These are phyloP conservation scores for Tragopan temminckii DNA, from an alignment of 2,797 vertebrate genomes.

Conservation along the genomic window DNA sequence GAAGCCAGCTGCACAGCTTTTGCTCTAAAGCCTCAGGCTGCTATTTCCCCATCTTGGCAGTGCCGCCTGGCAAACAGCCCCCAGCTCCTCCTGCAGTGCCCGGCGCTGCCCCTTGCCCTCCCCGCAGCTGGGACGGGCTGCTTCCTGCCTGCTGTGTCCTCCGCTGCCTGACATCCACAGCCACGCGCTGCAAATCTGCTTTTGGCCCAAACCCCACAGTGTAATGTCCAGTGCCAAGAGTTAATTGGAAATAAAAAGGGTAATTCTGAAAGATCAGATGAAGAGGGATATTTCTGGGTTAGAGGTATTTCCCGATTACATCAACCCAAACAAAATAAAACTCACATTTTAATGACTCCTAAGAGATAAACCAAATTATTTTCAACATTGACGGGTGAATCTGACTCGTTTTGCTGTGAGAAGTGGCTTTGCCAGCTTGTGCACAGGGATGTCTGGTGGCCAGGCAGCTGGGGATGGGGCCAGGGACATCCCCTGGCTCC, in stretches of 20 bases:
- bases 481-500: rapidly evolving
- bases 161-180: background rate
- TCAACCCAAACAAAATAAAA: background rate
- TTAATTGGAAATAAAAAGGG: background rate
- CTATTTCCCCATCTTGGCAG: background rate
- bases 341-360: background rate
- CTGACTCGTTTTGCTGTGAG: background rate
- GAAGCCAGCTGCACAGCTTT: background rate
- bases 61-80: background rate
- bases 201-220: background rate
- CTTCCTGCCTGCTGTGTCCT: rapidly evolving
- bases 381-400: background rate
- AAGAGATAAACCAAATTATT: background rate
- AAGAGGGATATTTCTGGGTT: background rate
- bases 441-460: background rate
- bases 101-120: background rate
- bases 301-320: background rate
- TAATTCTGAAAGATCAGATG: background rate
- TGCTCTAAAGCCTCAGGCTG: rapidly evolving
- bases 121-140: background rate
- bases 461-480: background rate
- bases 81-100: too few relatives aligned
- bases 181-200: background rate
- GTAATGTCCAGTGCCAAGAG: background rate
- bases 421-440: background rate